Evolutionary conservation across 2,113 vertebrate species (phyloP).

Genomic region (Paralichthys olivaceus): DNA sequence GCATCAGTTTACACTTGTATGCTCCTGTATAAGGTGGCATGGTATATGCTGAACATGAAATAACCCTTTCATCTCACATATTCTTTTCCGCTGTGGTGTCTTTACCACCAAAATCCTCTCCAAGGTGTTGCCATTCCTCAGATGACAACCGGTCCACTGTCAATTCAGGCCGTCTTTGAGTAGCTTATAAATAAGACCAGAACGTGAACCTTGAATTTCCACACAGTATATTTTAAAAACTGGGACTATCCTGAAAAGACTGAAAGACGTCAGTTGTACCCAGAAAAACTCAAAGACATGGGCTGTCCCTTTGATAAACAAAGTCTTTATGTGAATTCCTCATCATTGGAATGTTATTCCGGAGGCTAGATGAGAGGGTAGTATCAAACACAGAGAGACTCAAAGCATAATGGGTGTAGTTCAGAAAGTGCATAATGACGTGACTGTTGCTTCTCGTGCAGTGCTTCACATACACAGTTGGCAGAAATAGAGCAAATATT

Average conservation of each 20-base stretch:
- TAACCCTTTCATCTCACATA: constrained; percentile 17
- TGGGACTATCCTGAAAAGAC: constrained; percentile 26
- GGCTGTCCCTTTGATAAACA: constrained; percentile 65
- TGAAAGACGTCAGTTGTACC: constrained; percentile 68
- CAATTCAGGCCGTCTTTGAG: constrained; percentile 10
- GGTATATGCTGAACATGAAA: constrained; percentile 24
- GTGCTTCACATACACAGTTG: constrained; percentile 25
- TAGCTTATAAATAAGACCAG: neutral
- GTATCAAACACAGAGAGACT: constrained; percentile 54
- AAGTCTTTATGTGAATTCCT: constrained; percentile 60
- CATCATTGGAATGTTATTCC: constrained; percentile 63
- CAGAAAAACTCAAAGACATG: constrained; percentile 67
- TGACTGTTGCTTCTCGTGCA: constrained; percentile 58
- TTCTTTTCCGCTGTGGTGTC: constrained; percentile 8
- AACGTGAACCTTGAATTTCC: constrained; percentile 33
- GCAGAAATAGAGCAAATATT: constrained; percentile 70
- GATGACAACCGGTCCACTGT: constrained; percentile 45
- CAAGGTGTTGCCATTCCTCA: constrained; percentile 41
- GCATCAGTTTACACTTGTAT: neutral
- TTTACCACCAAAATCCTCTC: constrained; percentile 27
- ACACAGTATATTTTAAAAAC: constrained; percentile 22
- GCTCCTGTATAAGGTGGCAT: constrained; percentile 1
- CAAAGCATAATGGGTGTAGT: constrained; percentile 65
- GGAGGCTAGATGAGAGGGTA: constrained; percentile 42
- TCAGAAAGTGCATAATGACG: constrained; percentile 66